Conservation (phyloP, 1,140 invertebrate genomes). For the Aphidius gifuensis region DNA sequence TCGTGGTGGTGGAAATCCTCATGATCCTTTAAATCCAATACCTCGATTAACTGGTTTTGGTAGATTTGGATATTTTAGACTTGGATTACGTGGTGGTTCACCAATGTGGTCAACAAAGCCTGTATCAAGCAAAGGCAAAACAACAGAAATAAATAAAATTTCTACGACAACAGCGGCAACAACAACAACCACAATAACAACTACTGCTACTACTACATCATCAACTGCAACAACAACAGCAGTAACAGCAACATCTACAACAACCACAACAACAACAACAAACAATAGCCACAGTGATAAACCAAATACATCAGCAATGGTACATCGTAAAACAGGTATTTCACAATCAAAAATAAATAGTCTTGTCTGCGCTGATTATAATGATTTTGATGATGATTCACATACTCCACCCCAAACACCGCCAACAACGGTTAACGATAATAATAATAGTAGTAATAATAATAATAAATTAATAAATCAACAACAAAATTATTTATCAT, state of each 20-base stretch:
- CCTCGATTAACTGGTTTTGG: constrained; percentile 54
- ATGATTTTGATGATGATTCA: constrained; percentile 65
- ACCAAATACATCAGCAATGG: constrained; percentile 54
- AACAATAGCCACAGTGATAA: constrained; percentile 35
- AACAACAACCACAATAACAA: no score
- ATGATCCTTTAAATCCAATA: constrained; percentile 57
- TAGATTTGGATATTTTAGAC: constrained; percentile 58
- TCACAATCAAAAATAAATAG: constrained; percentile 57
- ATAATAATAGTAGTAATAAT: constrained; percentile 21
- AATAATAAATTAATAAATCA: constrained; percentile 7
- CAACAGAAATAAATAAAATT: constrained; percentile 15
- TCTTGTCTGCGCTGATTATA: constrained; percentile 62
- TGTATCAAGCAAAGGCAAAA: constrained; percentile 49
- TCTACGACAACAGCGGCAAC: no score
- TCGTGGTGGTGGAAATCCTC: constrained; percentile 54
- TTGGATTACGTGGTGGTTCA: constrained; percentile 69
- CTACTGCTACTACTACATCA: no score
- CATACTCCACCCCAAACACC: constrained; percentile 60
- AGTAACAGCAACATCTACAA: no score
- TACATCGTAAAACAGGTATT: constrained; percentile 53
- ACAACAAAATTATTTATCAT: neutral
- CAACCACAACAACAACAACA: constrained; percentile 32
- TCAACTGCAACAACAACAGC: no score
- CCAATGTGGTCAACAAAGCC: constrained; percentile 65
- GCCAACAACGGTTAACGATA: constrained; percentile 39